Evolutionary conservation across 2,113 vertebrate species (phyloP).

Genomic region (Hypanus sabinus): DNA sequence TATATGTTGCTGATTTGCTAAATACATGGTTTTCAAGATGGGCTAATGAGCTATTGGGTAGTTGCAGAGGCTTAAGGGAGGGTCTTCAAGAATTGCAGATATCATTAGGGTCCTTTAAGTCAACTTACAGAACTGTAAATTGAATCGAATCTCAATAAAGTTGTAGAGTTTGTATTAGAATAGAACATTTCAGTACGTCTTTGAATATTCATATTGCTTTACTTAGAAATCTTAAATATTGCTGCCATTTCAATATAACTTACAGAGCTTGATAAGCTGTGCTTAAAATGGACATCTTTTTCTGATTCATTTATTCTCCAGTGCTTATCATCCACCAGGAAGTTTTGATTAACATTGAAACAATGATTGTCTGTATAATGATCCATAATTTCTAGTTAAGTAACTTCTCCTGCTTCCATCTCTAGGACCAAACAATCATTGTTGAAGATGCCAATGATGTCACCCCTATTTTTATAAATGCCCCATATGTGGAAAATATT

Average conservation of each 20-base stretch:
- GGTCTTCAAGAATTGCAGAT: background rate
- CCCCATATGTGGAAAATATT: slow-evolving; percentile 49
- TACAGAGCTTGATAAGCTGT: background rate
- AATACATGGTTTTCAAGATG: background rate
- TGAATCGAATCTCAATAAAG: background rate
- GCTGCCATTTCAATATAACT: background rate
- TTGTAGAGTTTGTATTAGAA: background rate
- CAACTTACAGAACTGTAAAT: background rate
- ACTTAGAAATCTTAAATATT: background rate
- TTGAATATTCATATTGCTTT: background rate
- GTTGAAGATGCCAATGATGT: slow-evolving; percentile 66
- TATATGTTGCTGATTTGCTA: background rate
- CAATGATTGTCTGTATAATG: background rate
- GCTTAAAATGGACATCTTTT: background rate
- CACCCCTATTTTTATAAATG: slow-evolving; percentile 51
- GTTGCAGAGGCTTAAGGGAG: background rate
- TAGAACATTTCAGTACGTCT: background rate
- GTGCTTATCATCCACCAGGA: background rate
- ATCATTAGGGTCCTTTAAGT: background rate
- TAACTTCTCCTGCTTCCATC: slow-evolving; percentile 41
- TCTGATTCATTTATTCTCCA: background rate
- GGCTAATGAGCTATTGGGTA: background rate
- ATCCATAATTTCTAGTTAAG: background rate
- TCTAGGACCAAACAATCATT: fast-evolving
- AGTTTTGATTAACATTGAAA: background rate